Evolutionary conservation across 2,113 vertebrate species (phyloP).

Genomic region (Rhagologus leucostigma): DNA sequence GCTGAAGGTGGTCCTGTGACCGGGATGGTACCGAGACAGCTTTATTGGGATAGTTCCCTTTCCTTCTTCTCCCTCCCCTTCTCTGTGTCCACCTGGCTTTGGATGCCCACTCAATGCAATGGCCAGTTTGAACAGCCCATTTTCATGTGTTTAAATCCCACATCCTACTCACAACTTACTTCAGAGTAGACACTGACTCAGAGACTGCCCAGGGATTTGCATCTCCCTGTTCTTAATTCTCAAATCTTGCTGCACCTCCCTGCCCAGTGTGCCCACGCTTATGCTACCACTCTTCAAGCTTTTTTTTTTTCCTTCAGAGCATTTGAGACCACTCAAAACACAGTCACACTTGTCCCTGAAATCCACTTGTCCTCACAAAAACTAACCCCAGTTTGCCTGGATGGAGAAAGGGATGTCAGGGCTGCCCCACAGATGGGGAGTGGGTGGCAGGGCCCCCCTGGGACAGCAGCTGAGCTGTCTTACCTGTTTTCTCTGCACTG

Average conservation of each 20-base stretch:
- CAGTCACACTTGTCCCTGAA: background rate
- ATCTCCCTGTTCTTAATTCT: background rate
- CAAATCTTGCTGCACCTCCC: background rate
- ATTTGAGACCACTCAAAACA: background rate
- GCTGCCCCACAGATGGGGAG: background rate
- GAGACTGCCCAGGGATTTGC: background rate
- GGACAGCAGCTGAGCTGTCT: background rate
- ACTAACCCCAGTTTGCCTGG: background rate
- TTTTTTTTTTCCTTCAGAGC: background rate
- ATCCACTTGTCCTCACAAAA: background rate
- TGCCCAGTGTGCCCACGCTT: background rate
- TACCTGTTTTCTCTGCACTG: slow-evolving; percentile 75
- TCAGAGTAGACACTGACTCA: background rate
- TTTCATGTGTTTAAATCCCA: background rate
- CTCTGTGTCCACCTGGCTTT: background rate
- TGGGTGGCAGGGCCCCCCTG: background rate
- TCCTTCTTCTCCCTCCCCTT: background rate
- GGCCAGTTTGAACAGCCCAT: background rate
- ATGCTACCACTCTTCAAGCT: background rate
- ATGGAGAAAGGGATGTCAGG: background rate
- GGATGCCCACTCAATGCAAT: background rate
- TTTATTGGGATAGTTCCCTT: background rate
- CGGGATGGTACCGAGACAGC: background rate
- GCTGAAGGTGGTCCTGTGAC: background rate
- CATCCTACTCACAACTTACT: background rate